phyloP scores from a whole-genome alignment of 2,888 invertebrate genomes.

The Calephelis perditalis region DNA sequence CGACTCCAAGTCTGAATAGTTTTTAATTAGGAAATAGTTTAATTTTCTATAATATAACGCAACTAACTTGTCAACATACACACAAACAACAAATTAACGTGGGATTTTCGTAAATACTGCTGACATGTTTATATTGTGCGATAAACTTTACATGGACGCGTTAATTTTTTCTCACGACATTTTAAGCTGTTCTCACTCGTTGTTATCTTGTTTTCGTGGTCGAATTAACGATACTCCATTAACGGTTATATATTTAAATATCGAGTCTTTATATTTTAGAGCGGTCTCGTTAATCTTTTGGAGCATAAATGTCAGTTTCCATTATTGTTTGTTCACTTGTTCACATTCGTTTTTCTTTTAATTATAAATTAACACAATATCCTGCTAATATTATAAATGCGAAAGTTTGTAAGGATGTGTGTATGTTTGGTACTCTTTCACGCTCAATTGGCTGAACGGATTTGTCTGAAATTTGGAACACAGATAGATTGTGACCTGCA shows the following conservation, averaged over 20 bases:
- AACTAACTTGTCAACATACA: conserved; percentile 46
- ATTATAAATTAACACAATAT: too few species aligned
- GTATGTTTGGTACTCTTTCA: too few species aligned
- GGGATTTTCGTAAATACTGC: conserved; percentile 45
- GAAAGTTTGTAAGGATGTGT: too few species aligned
- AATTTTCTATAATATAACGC: conserved; percentile 59
- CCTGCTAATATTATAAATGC: too few species aligned
- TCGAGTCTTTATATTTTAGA: background rate
- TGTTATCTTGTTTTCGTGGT: conserved; percentile 11
- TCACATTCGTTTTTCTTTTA: too few species aligned
- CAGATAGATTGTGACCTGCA: too few species aligned
- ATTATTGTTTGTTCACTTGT: too few species aligned
- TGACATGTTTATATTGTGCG: conserved; percentile 16
- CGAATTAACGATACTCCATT: conserved; percentile 8
- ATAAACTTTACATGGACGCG: conserved; percentile 16
- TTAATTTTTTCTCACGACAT: conserved; percentile 23
- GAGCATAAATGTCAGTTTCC: background rate
- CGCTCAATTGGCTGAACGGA: too few species aligned
- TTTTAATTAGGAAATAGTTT: conserved; percentile 76
- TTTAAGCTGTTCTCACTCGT: conserved; percentile 15
- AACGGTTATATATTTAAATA: background rate
- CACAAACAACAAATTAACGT: conserved; percentile 58
- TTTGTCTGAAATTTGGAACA: too few species aligned
- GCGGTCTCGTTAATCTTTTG: background rate
- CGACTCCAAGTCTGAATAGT: conserved; percentile 64